Percentiles rank a stretch among this genome's conserved stretches.
Conservation (phyloP, 2,888 invertebrate genomes). For the Drosophila monieri region DNA sequence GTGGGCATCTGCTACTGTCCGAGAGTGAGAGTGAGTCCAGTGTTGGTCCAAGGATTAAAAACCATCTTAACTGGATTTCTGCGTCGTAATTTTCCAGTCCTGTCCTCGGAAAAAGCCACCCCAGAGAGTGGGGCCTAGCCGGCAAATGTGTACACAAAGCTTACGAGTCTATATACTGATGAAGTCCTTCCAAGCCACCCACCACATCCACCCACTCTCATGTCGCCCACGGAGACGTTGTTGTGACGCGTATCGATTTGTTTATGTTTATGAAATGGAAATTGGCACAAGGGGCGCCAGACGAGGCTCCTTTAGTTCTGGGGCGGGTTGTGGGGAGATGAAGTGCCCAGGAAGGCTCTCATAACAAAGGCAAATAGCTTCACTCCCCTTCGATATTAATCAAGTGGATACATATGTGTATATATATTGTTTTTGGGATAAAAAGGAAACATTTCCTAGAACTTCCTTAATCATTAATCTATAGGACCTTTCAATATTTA, state of each 20-base stretch:
- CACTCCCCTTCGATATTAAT: constrained; percentile 14
- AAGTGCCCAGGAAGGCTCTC: constrained; percentile 5
- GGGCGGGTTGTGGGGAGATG: constrained; percentile 16
- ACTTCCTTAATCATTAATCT: not conserved
- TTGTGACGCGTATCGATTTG: constrained; percentile 80
- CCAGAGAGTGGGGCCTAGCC: constrained; percentile 36
- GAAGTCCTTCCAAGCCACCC: constrained; percentile 33
- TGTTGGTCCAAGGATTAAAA: constrained; percentile 51
- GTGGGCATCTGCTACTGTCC: not conserved
- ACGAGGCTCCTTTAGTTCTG: constrained; percentile 12
- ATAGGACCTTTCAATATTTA: too few relatives aligned
- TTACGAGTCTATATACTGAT: constrained; percentile 30
- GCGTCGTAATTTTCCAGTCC: constrained; percentile 72
- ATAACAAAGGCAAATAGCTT: constrained; percentile 43
- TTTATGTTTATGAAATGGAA: constrained; percentile 77
- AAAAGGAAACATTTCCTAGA: constrained; percentile 7
- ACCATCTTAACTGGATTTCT: constrained; percentile 48
- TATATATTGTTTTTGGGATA: constrained; percentile 2
- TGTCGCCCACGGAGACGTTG: constrained; percentile 49
- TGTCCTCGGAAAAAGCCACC: constrained; percentile 27
- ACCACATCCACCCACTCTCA: not conserved
- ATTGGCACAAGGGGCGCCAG: constrained; percentile 49
- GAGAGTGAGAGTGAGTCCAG: constrained; percentile 12
- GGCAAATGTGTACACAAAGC: constrained; percentile 56
- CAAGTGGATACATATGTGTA: constrained; percentile 2